These are phyloP conservation scores for Syngnathus floridae DNA, from an alignment of 2,113 vertebrate genomes.

Conservation along the genomic window DNA sequence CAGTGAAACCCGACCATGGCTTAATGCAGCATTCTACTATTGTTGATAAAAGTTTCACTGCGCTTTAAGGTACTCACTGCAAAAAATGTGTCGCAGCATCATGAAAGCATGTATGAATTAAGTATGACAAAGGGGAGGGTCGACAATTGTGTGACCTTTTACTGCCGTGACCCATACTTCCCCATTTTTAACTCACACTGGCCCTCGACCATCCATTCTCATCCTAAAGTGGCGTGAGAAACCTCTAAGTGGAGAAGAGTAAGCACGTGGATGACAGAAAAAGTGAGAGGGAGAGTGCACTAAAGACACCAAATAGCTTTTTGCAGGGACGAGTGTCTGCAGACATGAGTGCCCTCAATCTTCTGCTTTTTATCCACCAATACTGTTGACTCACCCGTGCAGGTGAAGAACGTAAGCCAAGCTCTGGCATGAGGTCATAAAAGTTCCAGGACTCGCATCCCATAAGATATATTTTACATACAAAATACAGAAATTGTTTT, in stretches of 20 bases:
- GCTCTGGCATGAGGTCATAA: background rate
- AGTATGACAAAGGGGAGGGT: constrained; percentile 35
- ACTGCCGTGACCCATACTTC: constrained; percentile 20
- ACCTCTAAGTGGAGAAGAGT: constrained; percentile 13
- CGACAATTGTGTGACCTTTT: constrained; percentile 36
- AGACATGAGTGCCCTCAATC: constrained; percentile 46
- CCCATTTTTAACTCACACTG: constrained; percentile 41
- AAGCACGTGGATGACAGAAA: constrained; percentile 11
- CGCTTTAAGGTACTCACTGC: constrained; percentile 17
- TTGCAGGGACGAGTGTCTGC: constrained; percentile 57
- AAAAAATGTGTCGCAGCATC: constrained; percentile 36
- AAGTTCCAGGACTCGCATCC: background rate
- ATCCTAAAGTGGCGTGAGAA: constrained; percentile 29
- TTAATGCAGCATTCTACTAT: constrained; percentile 21
- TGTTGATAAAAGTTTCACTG: constrained; percentile 24
- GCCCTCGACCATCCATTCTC: constrained; percentile 25
- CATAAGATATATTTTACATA: background rate
- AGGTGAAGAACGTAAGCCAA: background rate
- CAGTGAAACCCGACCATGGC: constrained; percentile 27
- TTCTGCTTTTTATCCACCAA: constrained; percentile 41
- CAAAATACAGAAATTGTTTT: background rate
- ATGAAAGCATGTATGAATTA: constrained; percentile 52
- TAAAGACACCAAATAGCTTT: constrained; percentile 64
- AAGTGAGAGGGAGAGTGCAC: constrained; percentile 29
- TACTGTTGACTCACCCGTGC: constrained; percentile 16